Percentiles rank a stretch among this genome's conserved stretches.
phyloP scores from a whole-genome alignment of 2,113 vertebrate genomes.

The Miniopterus natalensis region DNA sequence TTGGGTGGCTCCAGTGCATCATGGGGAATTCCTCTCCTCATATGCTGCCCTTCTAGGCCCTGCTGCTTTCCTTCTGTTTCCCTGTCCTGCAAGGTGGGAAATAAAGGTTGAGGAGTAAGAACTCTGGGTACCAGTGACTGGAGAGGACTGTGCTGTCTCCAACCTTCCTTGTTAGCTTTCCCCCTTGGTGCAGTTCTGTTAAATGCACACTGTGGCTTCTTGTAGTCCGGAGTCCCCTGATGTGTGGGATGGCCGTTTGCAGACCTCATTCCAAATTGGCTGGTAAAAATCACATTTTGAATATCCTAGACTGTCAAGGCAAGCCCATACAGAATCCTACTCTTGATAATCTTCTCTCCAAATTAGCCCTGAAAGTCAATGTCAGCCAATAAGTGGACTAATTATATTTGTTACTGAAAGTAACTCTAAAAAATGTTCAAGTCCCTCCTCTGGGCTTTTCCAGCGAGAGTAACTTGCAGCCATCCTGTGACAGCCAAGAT shows the following conservation, averaged over 20 bases:
- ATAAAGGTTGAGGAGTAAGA: background rate
- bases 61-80: background rate
- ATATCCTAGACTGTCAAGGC: background rate
- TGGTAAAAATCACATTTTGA: slow-evolving; percentile 24
- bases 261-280: background rate
- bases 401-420: background rate
- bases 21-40: background rate
- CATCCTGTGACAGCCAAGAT: background rate
- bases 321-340: background rate
- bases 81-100: background rate
- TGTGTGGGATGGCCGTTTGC: background rate
- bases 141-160: background rate
- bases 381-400: background rate
- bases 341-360: slow-evolving; percentile 38
- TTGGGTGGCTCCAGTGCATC: background rate
- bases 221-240: background rate
- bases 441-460: background rate
- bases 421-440: background rate
- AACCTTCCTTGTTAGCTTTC: background rate
- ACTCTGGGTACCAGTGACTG: background rate
- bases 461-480: background rate
- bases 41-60: background rate
- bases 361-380: background rate
- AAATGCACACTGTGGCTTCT: background rate
- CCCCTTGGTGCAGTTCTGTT: background rate